Evolutionary conservation across 2,888 invertebrate species (phyloP).

Genomic region (Carpatolechia fugitivella): DNA sequence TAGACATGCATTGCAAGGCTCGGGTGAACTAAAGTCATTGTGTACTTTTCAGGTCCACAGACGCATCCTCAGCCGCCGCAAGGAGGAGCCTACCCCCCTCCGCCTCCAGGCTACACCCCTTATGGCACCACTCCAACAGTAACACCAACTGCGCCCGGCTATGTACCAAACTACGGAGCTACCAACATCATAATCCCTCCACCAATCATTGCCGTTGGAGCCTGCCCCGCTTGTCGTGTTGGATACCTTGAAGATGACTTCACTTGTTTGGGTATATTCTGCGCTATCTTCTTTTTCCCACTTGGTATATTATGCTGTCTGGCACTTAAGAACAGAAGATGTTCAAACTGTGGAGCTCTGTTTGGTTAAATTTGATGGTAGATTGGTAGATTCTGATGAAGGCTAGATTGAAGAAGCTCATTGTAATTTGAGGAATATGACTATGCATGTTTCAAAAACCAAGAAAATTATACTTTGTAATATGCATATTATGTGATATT

Average conservation of each 20-base stretch:
- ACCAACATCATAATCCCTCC: conserved; percentile 83
- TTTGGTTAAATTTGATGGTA: conserved; percentile 80
- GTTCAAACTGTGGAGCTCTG: conserved; percentile 92
- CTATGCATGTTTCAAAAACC: background rate
- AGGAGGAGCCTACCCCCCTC: conserved; percentile 47
- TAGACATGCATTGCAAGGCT: too few species aligned
- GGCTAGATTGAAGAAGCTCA: background rate
- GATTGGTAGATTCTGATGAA: background rate
- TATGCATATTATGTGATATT: too few species aligned
- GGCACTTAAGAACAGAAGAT: conserved; percentile 89
- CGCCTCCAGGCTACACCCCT: conserved; percentile 79
- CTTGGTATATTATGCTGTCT: conserved; percentile 92
- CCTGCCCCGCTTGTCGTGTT: conserved; percentile 93
- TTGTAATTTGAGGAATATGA: background rate
- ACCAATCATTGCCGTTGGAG: conserved; percentile 90
- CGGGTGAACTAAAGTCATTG: background rate
- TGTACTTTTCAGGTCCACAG: conserved; percentile 38
- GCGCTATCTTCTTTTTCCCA: conserved; percentile 93
- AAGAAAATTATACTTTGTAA: too few species aligned
- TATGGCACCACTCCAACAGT: conserved; percentile 39
- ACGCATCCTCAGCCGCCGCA: conserved; percentile 20
- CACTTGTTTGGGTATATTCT: conserved; percentile 89
- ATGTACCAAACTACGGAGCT: conserved; percentile 80
- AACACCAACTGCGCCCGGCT: conserved; percentile 54
- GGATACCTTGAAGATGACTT: conserved; percentile 93